phyloP scores from a whole-genome alignment of 2,113 vertebrate genomes.

The Megaptera novaeangliae region DNA sequence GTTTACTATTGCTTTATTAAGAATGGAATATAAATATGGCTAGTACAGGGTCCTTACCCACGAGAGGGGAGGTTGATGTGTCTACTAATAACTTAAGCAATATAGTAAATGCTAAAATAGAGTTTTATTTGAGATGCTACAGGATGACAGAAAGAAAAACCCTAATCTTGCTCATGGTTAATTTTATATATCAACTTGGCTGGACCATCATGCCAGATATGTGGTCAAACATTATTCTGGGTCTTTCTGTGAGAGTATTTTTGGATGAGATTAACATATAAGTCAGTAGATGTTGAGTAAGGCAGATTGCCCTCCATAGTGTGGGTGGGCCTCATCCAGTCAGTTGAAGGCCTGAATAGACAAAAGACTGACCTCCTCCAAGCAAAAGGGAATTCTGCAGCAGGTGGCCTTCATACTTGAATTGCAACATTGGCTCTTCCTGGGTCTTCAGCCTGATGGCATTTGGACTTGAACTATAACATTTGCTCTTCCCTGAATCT shows the following conservation, averaged over 20 bases:
- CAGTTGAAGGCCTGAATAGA: neutral
- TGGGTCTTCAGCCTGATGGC: neutral
- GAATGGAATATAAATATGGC: neutral
- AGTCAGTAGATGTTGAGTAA: neutral
- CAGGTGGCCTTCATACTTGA: neutral
- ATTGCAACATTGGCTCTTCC: neutral
- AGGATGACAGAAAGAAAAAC: neutral
- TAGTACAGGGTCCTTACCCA: neutral
- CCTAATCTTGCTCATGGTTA: neutral
- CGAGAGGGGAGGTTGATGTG: neutral
- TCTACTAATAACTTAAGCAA: neutral
- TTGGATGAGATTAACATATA: neutral
- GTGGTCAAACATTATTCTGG: neutral
- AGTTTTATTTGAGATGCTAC: neutral
- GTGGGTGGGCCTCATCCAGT: neutral
- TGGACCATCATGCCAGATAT: neutral
- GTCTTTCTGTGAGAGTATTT: neutral
- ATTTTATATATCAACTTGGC: neutral
- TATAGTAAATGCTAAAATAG: neutral
- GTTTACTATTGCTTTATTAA: neutral
- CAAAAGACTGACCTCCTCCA: neutral
- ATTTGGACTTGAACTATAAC: neutral
- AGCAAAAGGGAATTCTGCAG: neutral
- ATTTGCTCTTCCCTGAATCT: neutral
- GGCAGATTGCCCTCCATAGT: neutral